Percentiles rank a stretch among this genome's conserved stretches.
Evolutionary conservation across 2,113 vertebrate genomes (phyloP).

Genomic region (Xiphophorus hellerii): DNA sequence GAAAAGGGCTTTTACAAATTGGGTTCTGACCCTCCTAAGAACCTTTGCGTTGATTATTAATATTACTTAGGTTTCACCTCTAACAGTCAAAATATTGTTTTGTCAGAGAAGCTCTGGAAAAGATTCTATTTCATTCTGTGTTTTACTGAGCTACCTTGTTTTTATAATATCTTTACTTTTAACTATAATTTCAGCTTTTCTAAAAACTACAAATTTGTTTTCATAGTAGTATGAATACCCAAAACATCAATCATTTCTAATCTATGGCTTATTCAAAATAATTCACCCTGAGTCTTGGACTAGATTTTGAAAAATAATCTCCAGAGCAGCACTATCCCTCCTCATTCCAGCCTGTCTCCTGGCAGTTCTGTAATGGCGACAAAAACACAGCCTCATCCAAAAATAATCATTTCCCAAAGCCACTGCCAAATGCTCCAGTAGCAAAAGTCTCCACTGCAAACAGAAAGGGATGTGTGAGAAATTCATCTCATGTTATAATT

Average conservation of each 20-base stretch:
- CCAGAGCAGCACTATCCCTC: slow-evolving; percentile 38
- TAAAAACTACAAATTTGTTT: slow-evolving; percentile 70
- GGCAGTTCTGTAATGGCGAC: slow-evolving; percentile 53
- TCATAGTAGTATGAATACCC: slow-evolving; percentile 62
- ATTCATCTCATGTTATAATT: slow-evolving; percentile 47
- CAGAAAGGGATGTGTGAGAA: slow-evolving; percentile 46
- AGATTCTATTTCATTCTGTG: slow-evolving; percentile 61
- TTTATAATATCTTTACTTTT: slow-evolving; percentile 54
- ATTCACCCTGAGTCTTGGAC: slow-evolving; percentile 44
- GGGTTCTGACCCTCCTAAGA: too few species aligned
- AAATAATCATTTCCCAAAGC: slow-evolving; percentile 69
- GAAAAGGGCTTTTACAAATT: too few species aligned
- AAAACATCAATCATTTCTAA: slow-evolving; percentile 60
- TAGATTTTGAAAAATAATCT: slow-evolving; percentile 63
- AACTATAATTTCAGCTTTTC: slow-evolving; percentile 64
- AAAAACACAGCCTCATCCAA: slow-evolving; percentile 71
- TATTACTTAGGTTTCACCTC: slow-evolving; percentile 2
- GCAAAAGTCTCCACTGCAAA: slow-evolving; percentile 43
- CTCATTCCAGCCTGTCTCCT: slow-evolving; percentile 66
- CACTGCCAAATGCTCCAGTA: slow-evolving; percentile 55
- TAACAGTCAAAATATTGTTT: slow-evolving; percentile 65
- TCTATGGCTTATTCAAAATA: slow-evolving; percentile 27
- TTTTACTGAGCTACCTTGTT: slow-evolving; percentile 55
- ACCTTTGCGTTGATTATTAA: too few species aligned
- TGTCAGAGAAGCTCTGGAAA: slow-evolving; percentile 58